Evolutionary conservation across 2,113 vertebrate genomes (phyloP).

Genomic region (Oncorhynchus kisutch): DNA sequence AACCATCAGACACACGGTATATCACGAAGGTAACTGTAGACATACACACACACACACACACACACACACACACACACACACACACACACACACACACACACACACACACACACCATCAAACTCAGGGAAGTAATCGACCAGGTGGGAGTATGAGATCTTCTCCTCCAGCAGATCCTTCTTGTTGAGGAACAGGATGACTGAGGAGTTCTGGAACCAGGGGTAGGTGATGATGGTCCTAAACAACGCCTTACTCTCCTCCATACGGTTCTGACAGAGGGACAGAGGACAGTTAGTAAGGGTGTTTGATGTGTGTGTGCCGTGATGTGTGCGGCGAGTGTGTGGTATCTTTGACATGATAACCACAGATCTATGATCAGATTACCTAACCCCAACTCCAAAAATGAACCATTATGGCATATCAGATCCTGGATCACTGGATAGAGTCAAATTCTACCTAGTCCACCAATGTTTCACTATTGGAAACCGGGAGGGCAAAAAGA

Average conservation of each 20-base stretch:
- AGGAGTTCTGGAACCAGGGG: constrained; percentile 99
- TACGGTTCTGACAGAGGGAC: constrained; percentile 84
- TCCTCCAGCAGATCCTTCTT: constrained; percentile 99
- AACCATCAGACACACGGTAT: neutral
- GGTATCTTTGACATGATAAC: neutral
- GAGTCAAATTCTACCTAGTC: too few species aligned
- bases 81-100: too few species aligned
- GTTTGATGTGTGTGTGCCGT: neutral
- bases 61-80: too few species aligned
- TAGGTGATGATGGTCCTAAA: constrained; percentile 99
- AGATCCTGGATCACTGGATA: too few species aligned
- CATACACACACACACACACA: constrained; percentile 64
- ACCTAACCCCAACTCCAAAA: too few species aligned
- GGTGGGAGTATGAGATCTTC: constrained; percentile 94
- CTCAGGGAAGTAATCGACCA: constrained; percentile 98
- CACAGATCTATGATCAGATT: too few species aligned
- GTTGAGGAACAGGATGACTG: constrained; percentile 98
- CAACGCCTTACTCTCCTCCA: constrained; percentile 99
- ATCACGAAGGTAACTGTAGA: neutral
- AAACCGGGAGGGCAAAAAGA: too few species aligned
- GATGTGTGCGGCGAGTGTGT: neutral
- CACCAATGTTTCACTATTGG: too few species aligned
- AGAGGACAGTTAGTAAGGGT: neutral
- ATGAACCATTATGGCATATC: too few species aligned
- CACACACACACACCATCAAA: constrained; percentile 82